Percentiles rank a stretch among this genome's conserved stretches.
Evolutionary conservation across 2,797 vertebrate genomes (phyloP).

Genomic region (Ara ararauna): DNA sequence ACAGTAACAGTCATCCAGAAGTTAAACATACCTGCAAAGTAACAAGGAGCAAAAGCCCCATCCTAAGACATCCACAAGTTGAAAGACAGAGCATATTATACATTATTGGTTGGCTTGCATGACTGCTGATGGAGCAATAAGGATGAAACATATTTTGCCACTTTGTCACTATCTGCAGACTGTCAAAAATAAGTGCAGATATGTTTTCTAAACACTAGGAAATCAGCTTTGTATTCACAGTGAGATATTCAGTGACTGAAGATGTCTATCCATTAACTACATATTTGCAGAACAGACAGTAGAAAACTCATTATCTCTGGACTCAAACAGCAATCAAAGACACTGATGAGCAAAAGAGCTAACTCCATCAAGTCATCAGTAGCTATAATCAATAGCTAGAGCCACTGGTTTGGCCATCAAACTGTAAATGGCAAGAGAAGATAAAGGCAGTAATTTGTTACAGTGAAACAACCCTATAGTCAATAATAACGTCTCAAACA

Average conservation of each 20-base stretch:
- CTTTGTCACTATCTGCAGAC: background rate
- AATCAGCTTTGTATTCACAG: background rate
- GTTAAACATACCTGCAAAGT: background rate
- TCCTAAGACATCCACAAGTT: background rate
- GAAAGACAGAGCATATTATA: background rate
- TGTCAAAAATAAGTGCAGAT: background rate
- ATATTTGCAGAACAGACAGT: background rate
- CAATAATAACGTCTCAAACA: slow-evolving; percentile 19
- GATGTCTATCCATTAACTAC: background rate
- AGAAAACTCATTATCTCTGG: background rate
- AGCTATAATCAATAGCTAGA: slow-evolving; percentile 22
- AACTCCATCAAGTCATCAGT: slow-evolving; percentile 4
- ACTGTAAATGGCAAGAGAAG: background rate
- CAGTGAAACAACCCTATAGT: background rate
- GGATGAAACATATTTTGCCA: background rate
- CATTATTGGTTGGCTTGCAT: background rate
- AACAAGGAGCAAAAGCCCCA: background rate
- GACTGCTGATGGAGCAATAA: background rate
- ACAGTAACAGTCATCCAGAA: background rate
- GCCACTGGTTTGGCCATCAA: background rate
- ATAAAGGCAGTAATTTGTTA: slow-evolving; percentile 16
- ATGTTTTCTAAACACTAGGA: background rate
- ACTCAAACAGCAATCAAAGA: background rate
- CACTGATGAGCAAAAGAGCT: slow-evolving; percentile 5
- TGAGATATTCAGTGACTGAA: background rate